Base-by-base conservation (phyloP, 2,113 vertebrate species). In the Microtus oregoni region DNA sequence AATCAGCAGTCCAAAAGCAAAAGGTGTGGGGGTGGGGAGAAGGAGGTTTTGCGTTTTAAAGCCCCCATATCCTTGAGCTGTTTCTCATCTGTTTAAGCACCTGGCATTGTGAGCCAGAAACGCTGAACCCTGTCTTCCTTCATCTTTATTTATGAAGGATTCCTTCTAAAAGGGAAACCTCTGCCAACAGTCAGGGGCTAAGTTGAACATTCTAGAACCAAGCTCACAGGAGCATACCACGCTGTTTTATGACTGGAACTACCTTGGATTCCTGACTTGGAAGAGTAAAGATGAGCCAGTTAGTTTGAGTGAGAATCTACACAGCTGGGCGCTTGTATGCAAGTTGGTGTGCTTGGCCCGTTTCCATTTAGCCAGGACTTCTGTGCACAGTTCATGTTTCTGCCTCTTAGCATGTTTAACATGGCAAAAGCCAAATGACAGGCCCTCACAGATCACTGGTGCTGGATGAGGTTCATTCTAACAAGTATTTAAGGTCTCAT, bases 1-100 rank as follows among this genome's bases (percentile, higher is more conserved):
- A 90, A 22, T 72, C 68, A 92, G 86, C n/a, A n/a, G 22, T 61
- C 20, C n/a, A 93, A 89, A 63, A 79, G 88, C 75, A 87, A 50
- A 72, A 19, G 35, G 7, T 0, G 0, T 4, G 70, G 70, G 8
- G 70, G 19, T 38, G n/a, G 44, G 32, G 14, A 65, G 22, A 7
- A 4, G 55, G 26, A 83, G 13, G 4, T 77, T 89, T 78, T 89
- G 20, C 4, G 72, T 94, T 90, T 95, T 44, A 83, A 92, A 92
- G 38, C 30, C 15, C 79, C 82, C 32, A 41, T 61, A 41, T 9
- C 47, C 30, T 47, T 52, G 67, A 47, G 35, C 32, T 70, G 19
- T 90, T 93, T 93, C 26, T 95, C 26, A 77, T 61, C 19, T 91
- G 78, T 52, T 30, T 78, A 14, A 50, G 30, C 3, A 65, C 28